These are phyloP conservation scores for Bujurquina vittata DNA, from an alignment of 2,113 vertebrate genomes.

Conservation along the genomic window DNA sequence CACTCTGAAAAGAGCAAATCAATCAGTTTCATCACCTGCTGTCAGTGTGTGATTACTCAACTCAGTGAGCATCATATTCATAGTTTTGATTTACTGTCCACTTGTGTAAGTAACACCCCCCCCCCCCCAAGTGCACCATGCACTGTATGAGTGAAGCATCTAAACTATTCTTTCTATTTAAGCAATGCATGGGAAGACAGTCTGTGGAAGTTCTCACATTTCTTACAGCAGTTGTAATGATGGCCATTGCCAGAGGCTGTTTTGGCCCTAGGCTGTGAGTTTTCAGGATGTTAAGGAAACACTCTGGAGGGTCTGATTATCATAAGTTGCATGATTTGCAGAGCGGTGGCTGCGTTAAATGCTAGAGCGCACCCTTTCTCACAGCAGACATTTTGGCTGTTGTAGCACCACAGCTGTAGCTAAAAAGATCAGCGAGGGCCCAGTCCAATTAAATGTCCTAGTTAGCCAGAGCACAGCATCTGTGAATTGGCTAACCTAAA, in stretches of 20 bases:
- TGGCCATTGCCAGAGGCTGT: conserved; percentile 49
- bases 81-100: conserved; percentile 36
- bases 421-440: not conserved
- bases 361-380: not conserved
- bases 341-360: not conserved
- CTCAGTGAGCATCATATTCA: conserved; percentile 26
- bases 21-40: conserved; percentile 51
- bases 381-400: not conserved
- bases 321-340: not conserved
- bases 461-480: not conserved
- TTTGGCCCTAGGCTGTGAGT: conserved; percentile 49
- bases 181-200: conserved; percentile 51
- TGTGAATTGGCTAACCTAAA: not conserved
- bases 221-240: not conserved
- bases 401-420: not conserved
- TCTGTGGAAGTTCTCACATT: conserved; percentile 50
- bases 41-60: conserved; percentile 33
- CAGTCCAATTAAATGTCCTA: not conserved
- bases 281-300: conserved; percentile 18
- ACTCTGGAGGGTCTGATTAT: conserved; percentile 9
- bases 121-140: not conserved
- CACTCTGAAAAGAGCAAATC: conserved; percentile 38
- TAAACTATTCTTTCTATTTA: not conserved
- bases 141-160: not conserved
- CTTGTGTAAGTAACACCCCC: not conserved